phyloP scores from a whole-genome alignment of 2,797 vertebrate genomes.

The Rhinatrema bivittatum region DNA sequence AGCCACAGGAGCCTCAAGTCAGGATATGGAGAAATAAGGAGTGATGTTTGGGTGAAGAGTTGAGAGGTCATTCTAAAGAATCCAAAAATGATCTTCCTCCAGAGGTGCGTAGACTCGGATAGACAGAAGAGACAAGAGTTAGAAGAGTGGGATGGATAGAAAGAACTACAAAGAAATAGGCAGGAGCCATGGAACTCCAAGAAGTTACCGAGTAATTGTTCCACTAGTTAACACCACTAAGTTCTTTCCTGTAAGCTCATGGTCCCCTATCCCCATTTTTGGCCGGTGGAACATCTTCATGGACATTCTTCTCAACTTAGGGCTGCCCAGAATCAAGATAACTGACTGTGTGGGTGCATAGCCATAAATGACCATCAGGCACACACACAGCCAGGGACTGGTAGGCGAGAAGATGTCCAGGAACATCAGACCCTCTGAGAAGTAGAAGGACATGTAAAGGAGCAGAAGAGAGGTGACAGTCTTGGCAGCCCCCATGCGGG shows the following conservation, averaged over 20 bases:
- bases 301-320: no score
- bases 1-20: no score
- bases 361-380: slow-evolving; percentile 5
- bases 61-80: neutral
- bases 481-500: neutral
- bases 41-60: no score
- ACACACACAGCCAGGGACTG: slow-evolving; percentile 7
- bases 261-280: no score
- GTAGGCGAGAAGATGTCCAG: neutral
- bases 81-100: neutral
- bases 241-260: no score
- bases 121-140: neutral
- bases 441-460: slow-evolving; percentile 3
- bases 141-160: neutral
- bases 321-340: no score
- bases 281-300: no score
- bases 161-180: neutral
- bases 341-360: slow-evolving; percentile 10
- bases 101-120: neutral
- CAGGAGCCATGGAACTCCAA: neutral
- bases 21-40: no score
- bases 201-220: neutral
- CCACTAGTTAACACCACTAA: slow-evolving; percentile 6
- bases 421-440: slow-evolving; percentile 5
- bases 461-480: slow-evolving; percentile 1